These are phyloP conservation scores for Ranitomeya imitator DNA, from an alignment of 2,113 vertebrate species.

Conservation along the genomic window DNA sequence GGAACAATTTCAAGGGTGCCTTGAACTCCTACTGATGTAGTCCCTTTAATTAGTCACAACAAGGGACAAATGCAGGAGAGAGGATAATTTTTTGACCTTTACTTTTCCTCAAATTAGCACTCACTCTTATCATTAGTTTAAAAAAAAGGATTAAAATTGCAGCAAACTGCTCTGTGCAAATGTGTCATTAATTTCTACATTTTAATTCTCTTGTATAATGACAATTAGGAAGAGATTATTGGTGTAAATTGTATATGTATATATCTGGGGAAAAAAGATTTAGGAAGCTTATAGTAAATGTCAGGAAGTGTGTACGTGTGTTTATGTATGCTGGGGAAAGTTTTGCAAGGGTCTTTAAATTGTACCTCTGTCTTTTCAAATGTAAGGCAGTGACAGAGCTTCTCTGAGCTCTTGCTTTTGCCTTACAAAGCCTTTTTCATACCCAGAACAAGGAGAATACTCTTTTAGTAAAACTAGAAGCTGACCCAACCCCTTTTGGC, in stretches of 20 bases:
- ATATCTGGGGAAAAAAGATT: not conserved
- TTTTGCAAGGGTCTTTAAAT: constrained; percentile 22
- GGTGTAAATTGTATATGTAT: not conserved
- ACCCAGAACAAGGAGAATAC: constrained; percentile 24
- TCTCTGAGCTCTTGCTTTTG: constrained; percentile 34
- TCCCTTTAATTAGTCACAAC: too few relatives aligned
- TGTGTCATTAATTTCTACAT: not conserved
- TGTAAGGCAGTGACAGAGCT: constrained; percentile 40
- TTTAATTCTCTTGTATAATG: not conserved
- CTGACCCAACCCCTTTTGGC: not conserved
- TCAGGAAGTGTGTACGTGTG: constrained; percentile 31
- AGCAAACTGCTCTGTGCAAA: not conserved
- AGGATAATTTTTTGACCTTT: not conserved
- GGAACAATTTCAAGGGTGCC: too few relatives aligned
- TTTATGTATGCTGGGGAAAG: constrained; percentile 22
- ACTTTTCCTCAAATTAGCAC: not conserved
- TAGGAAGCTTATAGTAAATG: constrained; percentile 2
- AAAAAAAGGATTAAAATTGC: not conserved
- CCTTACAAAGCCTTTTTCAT: not conserved
- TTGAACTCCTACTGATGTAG: too few relatives aligned
- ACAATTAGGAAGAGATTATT: not conserved
- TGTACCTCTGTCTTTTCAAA: constrained; percentile 51
- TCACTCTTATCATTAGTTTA: not conserved
- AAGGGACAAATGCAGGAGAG: too few relatives aligned
- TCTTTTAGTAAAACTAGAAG: not conserved